These are phyloP conservation scores for Nysson spinosus DNA, from an alignment of 2,888 invertebrate species.

Conservation along the genomic window DNA sequence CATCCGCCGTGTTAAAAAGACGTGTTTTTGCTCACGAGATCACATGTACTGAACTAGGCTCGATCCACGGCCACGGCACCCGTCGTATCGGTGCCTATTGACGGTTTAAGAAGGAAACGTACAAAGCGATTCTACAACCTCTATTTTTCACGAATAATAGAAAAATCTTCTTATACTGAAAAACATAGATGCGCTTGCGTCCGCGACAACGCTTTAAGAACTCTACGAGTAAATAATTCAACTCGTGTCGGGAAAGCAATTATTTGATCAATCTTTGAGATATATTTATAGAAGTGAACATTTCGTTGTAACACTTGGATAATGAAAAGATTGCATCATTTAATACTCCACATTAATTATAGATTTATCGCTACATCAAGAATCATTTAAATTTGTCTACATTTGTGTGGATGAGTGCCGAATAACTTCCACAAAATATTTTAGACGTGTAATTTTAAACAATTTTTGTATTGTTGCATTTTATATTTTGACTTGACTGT, in stretches of 20 bases:
- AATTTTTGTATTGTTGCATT: background rate
- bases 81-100: constrained; percentile 57
- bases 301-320: too few relatives aligned
- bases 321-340: too few relatives aligned
- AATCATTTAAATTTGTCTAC: too few relatives aligned
- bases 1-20: constrained; percentile 59
- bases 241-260: too few relatives aligned
- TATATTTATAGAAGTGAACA: too few relatives aligned
- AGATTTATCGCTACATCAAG: too few relatives aligned
- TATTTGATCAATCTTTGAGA: too few relatives aligned
- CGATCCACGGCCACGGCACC: constrained; percentile 7
- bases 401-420: too few relatives aligned
- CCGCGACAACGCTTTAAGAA: constrained; percentile 44
- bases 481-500: background rate
- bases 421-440: too few relatives aligned
- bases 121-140: constrained; percentile 37
- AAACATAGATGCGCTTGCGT: constrained; percentile 42
- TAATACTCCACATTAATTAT: too few relatives aligned
- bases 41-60: constrained; percentile 54
- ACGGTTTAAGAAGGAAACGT: constrained; percentile 59
- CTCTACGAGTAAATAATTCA: too few relatives aligned
- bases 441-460: too few relatives aligned
- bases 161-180: constrained; percentile 31
- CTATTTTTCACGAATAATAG: background rate
- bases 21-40: constrained; percentile 59